Evolutionary conservation across 2,888 invertebrate genomes (phyloP), one percentile per base, ranked within the genome.

Genomic region (Zelleria hepariella): DNA sequence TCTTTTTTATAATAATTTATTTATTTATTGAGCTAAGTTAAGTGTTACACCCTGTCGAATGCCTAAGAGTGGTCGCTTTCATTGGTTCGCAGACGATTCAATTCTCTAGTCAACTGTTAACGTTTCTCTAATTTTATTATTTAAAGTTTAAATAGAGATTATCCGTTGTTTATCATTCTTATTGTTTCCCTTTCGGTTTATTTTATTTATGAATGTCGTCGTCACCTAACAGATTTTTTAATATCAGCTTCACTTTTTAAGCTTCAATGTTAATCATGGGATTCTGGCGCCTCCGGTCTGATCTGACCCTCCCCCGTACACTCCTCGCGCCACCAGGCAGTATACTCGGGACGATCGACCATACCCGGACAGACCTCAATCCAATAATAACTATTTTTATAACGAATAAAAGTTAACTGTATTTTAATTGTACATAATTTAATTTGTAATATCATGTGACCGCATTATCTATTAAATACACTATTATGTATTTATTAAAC

Each of bases 401-500:
- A 82, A 83, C 81, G n/a, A n/a, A 56, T 56, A 56, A 57, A 78
- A 80, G 75, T 78, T 82, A 85, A 86, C 81, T 82, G 77, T 84
- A 84, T 86, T 84, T 60, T 80, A 86, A 86, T 85, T 87, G 87
- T 88, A 88, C 81, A 87, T 88, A 88, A 84, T 77, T 82, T 82
- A 82, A 85, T 86, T 86, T 86, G n/a, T n/a, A n/a, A 85, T 84
- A 83, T 84, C 80, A 84, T 79, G 84, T 86, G 86, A 86, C 83
- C 75, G 83, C 81, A 81, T 86, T 84, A 86, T 84, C 86, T 86
- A 86, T 81, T 10, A 76, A 87, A 87, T 86, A 88, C 53, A 86
- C 87, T 87, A 86, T 86, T 87, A 86, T 86, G 80, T 86, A 86
- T 86, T 56, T 51, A 27, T 27, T 18, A 21, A 48, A 5, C 15